Evolutionary conservation across 2,888 invertebrate genomes (phyloP), one percentile per base, ranked within the genome.

Genomic region (Harpalus rufipes): DNA sequence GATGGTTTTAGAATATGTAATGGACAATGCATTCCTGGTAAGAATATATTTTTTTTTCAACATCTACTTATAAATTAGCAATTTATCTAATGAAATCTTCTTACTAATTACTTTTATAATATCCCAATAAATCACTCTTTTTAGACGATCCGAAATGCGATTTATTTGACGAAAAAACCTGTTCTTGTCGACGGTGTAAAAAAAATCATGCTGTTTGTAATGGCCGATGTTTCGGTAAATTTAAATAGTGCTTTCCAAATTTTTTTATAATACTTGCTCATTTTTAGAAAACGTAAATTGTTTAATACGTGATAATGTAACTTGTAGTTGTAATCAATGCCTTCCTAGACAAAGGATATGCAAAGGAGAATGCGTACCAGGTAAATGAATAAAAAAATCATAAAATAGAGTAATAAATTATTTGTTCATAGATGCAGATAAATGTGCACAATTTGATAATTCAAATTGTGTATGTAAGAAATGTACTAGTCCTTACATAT

Each of bases 291-390:
- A 14, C 7, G 7, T 14, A 59, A 59, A 59, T 14, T 59, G 59
- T 14, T 4, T 14, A 59, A 12, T 7, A 59, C 7, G 14, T 3
- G 59, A 59, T 6, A 7, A 12, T 6, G 16, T 16, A 7, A 7
- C n/a, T 14, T 59, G 59, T 59, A 7, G 3, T 3, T 59, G 59
- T 59, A 16, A 16, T 0, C 7, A 59, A 16, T 59, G 59, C 6
- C 7, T 14, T 7, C n/a, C 14, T 16, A 7, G 1, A n/a, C 14
- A 59, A n/a, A 7, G 59, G n/a, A 7, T 59, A 14, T 59, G 59
- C 16, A 61, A 81, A 41, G 81, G 81, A 44, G 14, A 59, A 61
- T 81, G 76, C 41, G 7, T n/a, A 14, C 12, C 16, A 76, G 51
- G 76, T 76, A 76, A 18, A 5, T 32, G 10, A 51, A 51, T 21